Conservation (phyloP, 2,113 vertebrate species). For the Hipposideros armiger region DNA sequence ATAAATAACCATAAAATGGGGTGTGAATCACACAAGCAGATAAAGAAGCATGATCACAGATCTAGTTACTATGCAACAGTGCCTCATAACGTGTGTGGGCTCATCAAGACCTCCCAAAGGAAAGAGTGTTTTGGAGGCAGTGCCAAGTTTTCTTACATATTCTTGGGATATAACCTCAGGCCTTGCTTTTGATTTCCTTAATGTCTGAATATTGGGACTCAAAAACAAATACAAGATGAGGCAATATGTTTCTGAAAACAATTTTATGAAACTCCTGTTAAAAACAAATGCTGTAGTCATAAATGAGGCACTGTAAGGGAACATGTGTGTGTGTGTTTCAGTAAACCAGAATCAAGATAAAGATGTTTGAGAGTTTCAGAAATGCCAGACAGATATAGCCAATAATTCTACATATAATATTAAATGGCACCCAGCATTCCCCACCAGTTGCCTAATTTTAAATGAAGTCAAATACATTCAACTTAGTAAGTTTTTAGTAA, state of each 20-base stretch:
- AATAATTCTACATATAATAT: slow-evolving; percentile 1
- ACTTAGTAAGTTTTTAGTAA: background rate
- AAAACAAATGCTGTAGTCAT: background rate
- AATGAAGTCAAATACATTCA: slow-evolving; percentile 3
- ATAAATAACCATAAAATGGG: background rate
- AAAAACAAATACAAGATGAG: background rate
- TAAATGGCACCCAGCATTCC: background rate
- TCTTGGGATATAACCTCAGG: background rate
- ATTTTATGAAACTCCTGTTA: background rate
- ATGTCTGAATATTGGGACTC: background rate
- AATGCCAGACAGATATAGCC: background rate
- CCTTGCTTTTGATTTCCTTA: background rate
- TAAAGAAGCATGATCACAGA: background rate
- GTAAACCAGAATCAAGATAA: background rate
- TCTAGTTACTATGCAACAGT: background rate
- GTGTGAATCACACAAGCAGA: background rate
- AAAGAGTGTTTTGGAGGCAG: background rate
- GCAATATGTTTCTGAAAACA: background rate
- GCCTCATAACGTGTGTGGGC: background rate
- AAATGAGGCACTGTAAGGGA: background rate
- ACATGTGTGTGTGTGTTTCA: background rate
- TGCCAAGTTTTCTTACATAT: background rate
- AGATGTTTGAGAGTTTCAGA: background rate
- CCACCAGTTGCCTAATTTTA: background rate
- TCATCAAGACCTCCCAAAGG: background rate